Evolutionary conservation across 1,140 invertebrate genomes (phyloP).

Genomic region (Achroia grisella): DNA sequence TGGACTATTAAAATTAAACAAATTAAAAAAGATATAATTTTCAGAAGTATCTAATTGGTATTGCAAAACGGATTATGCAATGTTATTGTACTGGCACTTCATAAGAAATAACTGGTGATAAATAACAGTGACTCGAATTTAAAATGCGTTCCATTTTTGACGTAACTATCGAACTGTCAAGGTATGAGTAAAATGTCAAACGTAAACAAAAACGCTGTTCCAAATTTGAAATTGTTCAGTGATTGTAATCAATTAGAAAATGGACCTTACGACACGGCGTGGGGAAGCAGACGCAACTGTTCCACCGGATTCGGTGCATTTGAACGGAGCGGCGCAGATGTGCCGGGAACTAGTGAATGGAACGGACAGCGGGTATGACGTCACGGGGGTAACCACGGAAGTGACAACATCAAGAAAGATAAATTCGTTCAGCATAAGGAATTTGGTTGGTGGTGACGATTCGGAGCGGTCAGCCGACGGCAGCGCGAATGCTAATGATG

Average conservation of each 20-base stretch:
- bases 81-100: neutral
- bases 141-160: slow-evolving; percentile 17
- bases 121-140: neutral
- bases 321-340: slow-evolving; percentile 40
- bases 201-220: slow-evolving; percentile 4
- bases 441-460: slow-evolving; percentile 48
- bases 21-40: too few species aligned
- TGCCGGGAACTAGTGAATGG: slow-evolving; percentile 46
- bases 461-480: slow-evolving; percentile 47
- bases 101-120: neutral
- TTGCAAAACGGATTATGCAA: neutral
- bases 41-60: too few species aligned
- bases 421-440: slow-evolving; percentile 54
- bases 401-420: slow-evolving; percentile 36
- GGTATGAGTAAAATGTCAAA: slow-evolving; percentile 13
- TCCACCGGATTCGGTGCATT: slow-evolving; percentile 13
- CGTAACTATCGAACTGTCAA: slow-evolving; percentile 7
- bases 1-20: neutral
- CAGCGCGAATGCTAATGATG: slow-evolving; percentile 36
- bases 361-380: slow-evolving; percentile 35
- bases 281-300: slow-evolving; percentile 31
- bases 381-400: slow-evolving; percentile 37
- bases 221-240: slow-evolving; percentile 17
- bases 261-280: slow-evolving; percentile 63
- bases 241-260: slow-evolving; percentile 27